A percentile compares a stretch with the other conserved stretches of the same genome.
Evolutionary conservation across 2,888 invertebrate genomes (phyloP).

Genomic region (Tholera decimalis): DNA sequence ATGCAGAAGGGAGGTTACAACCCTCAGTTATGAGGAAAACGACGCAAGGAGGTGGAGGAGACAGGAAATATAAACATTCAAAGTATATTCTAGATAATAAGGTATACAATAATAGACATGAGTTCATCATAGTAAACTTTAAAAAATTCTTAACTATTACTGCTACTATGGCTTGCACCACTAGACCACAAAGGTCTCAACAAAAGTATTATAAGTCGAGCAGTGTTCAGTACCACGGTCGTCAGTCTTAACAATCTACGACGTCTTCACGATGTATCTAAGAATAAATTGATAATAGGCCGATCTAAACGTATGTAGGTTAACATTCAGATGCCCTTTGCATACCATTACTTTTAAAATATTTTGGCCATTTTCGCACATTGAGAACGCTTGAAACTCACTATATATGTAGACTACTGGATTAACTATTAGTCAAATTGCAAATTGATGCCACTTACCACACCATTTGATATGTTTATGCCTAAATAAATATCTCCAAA

Average conservation of each 20-base stretch:
- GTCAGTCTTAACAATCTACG: conserved; percentile 28
- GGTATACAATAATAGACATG: too few species aligned
- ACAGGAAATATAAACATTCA: neutral
- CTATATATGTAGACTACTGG: conserved; percentile 3
- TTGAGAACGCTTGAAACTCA: conserved; percentile 24
- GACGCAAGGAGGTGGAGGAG: too few species aligned
- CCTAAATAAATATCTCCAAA: conserved; percentile 99
- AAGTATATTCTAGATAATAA: conserved; percentile 2
- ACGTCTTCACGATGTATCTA: conserved; percentile 53
- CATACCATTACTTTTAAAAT: conserved; percentile 58
- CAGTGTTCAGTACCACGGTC: conserved; percentile 50
- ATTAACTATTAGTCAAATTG: conserved; percentile 20
- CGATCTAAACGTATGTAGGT: conserved; percentile 59
- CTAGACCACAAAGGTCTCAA: conserved; percentile 8
- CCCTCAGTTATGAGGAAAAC: too few species aligned
- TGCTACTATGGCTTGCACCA: conserved; percentile 12
- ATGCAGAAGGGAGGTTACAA: too few species aligned
- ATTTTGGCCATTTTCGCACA: conserved; percentile 32
- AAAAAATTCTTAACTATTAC: conserved; percentile 33
- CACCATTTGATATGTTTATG: conserved; percentile 96
- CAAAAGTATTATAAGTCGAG: conserved; percentile 13
- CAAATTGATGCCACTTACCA: conserved; percentile 89
- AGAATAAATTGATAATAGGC: conserved; percentile 56
- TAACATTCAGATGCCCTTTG: conserved; percentile 67
- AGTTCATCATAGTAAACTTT: neutral